Base-by-base conservation (phyloP, 1,140 invertebrate genomes). In the Arctopsyche grandis region DNA sequence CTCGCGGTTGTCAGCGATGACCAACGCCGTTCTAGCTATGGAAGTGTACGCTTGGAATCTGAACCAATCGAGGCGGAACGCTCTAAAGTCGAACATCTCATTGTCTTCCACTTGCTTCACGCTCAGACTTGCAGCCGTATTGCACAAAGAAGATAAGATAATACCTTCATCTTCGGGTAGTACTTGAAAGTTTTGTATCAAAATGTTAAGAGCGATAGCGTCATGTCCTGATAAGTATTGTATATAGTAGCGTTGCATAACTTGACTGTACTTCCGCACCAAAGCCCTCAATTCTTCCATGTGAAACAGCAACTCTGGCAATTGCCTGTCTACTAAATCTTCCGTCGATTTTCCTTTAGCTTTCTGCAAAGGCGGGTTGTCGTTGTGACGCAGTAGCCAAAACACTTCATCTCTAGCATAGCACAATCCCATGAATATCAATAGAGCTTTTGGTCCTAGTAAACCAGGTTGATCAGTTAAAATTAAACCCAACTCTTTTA, bases 31-130 rank as follows among this genome's bases (percentile, higher is more conserved):
- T 86, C 97, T 97, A 60, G 89, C 90, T 38, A 96, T 92, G 79
- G 97, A 98, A 83, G 96, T 95, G 84, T 97, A 98, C 0, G 97
- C 95, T 89, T 99, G 98, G 21, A 99, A 89, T 82, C 99, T 91
- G 85, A 98, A 97, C 98, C 98, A 99, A 87, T 99, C 99, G 29
- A 99, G 85, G 38, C 98, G 91, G 76, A 99, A 93, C 12, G 96
- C 96, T 83, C 96, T 90, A 84, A 99, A 98, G 88, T 99, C 97
- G 90, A 99, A 99, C 0, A 97, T 84, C 85, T 98, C 96, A 89
- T 98, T 98, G 21, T 97, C 97, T 88, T 99, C 97, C 66, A 98
- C 96, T 92, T 99, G 97, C 86, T 98, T 98, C 0, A 99, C 94
- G 71, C 92, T 95, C 22, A 98, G 86, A 85, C 90, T 93, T 1